These are phyloP conservation scores for Ferrisia virgata DNA, from an alignment of 2,888 invertebrate genomes.

Conservation along the genomic window DNA sequence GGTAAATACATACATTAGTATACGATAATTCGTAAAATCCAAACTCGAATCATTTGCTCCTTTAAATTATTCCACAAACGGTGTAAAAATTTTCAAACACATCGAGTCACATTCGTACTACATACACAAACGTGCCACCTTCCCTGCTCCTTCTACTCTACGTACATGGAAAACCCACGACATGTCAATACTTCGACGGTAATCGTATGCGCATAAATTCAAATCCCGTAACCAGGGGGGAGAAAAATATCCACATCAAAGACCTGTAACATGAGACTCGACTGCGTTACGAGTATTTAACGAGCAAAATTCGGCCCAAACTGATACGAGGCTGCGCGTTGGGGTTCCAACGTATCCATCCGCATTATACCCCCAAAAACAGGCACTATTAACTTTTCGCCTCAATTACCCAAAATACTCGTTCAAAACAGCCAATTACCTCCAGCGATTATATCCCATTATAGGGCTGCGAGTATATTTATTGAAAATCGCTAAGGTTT, in stretches of 20 bases:
- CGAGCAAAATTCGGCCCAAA: neutral
- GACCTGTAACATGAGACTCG: neutral
- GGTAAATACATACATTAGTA: too few relatives aligned
- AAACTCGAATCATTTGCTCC: neutral
- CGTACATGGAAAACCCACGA: neutral
- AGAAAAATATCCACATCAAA: neutral
- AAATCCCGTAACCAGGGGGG: neutral
- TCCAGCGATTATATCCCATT: neutral
- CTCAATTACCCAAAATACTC: neutral
- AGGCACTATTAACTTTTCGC: neutral
- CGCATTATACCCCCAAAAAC: neutral
- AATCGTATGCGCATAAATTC: slow-evolving; percentile 9
- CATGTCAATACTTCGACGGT: slow-evolving; percentile 4
- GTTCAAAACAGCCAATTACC: neutral
- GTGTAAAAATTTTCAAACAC: neutral
- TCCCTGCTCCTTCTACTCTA: neutral
- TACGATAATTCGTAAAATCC: neutral
- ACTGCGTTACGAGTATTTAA: neutral
- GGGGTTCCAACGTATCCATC: too few relatives aligned
- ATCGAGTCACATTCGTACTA: neutral
- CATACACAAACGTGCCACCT: neutral
- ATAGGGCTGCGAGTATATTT: neutral
- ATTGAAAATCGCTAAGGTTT: neutral
- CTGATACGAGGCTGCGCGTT: neutral
- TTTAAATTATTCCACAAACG: neutral